Base-by-base conservation (phyloP, 2,113 vertebrate genomes). In the Sebastes fasciatus region DNA sequence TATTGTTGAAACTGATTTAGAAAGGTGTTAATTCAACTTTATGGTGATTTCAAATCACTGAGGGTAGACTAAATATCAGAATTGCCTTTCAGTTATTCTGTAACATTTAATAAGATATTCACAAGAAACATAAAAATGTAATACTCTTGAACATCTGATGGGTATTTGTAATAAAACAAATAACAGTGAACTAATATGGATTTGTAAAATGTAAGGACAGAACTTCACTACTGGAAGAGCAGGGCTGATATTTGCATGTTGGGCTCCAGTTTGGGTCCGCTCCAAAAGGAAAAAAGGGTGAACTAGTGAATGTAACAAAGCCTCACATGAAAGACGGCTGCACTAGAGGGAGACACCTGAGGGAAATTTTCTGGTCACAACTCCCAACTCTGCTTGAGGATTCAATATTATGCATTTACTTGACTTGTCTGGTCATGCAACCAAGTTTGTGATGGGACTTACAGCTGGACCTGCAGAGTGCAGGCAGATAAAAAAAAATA, bases 271-370 rank as follows among this genome's bases (percentile, higher is more conserved):
- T 57, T n/a, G 48, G 13, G 16, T n/a, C 1, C 0, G 1, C 23
- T 63, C 10, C 16, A 63, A 40, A 60, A 26, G 26, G 12, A 26
- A 45, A 49, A 52, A 69, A 23, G 3, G 3, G 7, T 64, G 40
- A 64, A 43, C 58, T 0, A 52, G 0, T 60, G 45, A 66, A 19
- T 0, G 4, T 26, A 16, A 42, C 52, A 83, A 62, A 70, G 19
- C 49, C 58, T 55, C 46, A 48, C 48, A 49, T 64, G 40, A 70
- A 69, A 77, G 74, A 77, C 42, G 45, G 46, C 73, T 48, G 21
- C 51, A 80, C 17, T 10, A 21, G 51, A 52, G 63, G 26, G 19
- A 67, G 51, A 67, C 13, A 4, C 13, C 1, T 43, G 34, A 54
- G 45, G 71, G 14, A 66, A 55, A 13, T 46, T 40, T 45, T 42